Evolutionary conservation across 2,113 vertebrate species (phyloP).

Genomic region (Isurus oxyrinchus): DNA sequence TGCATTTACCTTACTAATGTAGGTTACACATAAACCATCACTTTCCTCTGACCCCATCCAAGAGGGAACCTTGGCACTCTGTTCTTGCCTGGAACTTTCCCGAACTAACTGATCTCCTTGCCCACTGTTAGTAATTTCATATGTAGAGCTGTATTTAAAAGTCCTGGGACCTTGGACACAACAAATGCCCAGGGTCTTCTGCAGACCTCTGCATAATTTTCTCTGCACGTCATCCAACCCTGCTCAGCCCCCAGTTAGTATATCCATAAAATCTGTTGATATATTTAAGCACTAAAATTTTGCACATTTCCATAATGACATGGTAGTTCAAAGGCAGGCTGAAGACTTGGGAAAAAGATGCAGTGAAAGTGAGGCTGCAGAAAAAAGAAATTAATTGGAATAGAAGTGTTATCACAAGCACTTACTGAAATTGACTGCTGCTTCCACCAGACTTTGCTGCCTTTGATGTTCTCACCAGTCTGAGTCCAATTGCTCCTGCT

Average conservation of each 20-base stretch:
- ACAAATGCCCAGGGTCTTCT: not conserved
- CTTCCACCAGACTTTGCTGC: not conserved
- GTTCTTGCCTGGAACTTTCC: not conserved
- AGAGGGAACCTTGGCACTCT: not conserved
- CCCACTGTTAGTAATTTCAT: not conserved
- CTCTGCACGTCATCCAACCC: not conserved
- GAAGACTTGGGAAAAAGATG: not conserved
- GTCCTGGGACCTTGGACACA: not conserved
- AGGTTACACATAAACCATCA: not conserved
- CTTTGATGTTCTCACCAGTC: not conserved
- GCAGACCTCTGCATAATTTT: not conserved
- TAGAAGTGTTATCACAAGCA: not conserved
- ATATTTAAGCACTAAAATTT: not conserved
- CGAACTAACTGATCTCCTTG: not conserved
- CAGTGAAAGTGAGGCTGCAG: not conserved
- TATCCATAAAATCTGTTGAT: not conserved
- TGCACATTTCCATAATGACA: not conserved
- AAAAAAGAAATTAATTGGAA: not conserved
- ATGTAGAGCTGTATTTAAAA: not conserved
- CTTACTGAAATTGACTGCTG: not conserved
- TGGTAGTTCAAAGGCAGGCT: not conserved
- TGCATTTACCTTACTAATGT: not conserved
- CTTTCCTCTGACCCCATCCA: not conserved
- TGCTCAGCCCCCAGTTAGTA: not conserved
- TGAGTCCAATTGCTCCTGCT: not conserved